Percentiles rank a stretch among this genome's conserved stretches.
These are phyloP conservation scores for Stenurella melanura DNA, from an alignment of 2,888 invertebrate genomes.

Conservation along the genomic window DNA sequence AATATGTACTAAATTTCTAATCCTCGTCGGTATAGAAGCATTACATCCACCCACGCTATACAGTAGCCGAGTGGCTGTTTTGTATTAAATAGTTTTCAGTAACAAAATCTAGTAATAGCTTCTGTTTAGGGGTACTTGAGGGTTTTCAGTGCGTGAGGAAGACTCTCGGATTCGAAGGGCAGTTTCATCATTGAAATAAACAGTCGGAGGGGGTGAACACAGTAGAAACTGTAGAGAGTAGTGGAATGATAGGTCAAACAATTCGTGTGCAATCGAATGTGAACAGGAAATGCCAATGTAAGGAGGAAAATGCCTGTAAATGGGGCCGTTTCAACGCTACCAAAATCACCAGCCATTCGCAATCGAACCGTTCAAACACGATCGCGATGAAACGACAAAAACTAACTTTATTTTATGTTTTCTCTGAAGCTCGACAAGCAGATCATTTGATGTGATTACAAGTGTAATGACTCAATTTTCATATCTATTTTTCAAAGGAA, in stretches of 20 bases:
- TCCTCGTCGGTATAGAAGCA: constrained; percentile 51
- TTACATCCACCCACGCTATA: constrained; percentile 51
- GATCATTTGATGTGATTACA: constrained; percentile 21
- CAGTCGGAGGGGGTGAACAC: constrained; percentile 50
- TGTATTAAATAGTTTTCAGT: constrained; percentile 62
- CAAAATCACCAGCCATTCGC: constrained; percentile 61
- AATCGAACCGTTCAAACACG: constrained; percentile 55
- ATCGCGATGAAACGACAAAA: constrained; percentile 59
- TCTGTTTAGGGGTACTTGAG: constrained; percentile 65
- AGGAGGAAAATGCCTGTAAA: constrained; percentile 74
- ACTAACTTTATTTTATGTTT: constrained; percentile 60
- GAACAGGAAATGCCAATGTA: constrained; percentile 73
- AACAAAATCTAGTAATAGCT: constrained; percentile 66
- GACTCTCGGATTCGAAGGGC: constrained; percentile 61
- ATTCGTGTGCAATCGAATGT: constrained; percentile 73
- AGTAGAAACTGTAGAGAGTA: constrained; percentile 58
- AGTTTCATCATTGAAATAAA: constrained; percentile 64
- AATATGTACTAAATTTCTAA: constrained; percentile 55
- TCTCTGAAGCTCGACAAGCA: constrained; percentile 23
- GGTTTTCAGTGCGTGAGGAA: constrained; percentile 64
- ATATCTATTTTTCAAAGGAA: not conserved
- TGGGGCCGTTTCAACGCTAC: constrained; percentile 70
- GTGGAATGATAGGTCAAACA: constrained; percentile 72
- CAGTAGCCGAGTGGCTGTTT: constrained; percentile 50
- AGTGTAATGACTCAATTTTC: constrained; percentile 4